Evolutionary conservation across 2,113 vertebrate genomes (phyloP).

Genomic region (Rana temporaria): DNA sequence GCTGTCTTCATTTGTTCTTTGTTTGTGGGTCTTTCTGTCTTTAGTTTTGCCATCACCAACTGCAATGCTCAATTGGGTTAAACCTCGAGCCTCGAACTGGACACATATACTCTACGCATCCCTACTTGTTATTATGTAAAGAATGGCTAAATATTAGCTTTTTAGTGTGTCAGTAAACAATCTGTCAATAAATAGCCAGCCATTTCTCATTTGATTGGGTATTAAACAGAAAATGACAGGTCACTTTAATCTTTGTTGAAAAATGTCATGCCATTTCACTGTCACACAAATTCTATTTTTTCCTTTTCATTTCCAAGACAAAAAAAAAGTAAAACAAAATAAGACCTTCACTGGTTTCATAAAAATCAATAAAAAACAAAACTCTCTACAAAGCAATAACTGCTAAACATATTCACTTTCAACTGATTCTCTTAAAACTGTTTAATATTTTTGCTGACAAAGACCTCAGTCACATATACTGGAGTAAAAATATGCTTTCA

Average conservation of each 20-base stretch:
- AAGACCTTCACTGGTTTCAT: background rate
- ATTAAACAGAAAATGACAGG: background rate
- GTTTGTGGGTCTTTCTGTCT: too few relatives aligned
- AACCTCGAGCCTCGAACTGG: too few relatives aligned
- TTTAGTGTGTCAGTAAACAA: too few relatives aligned
- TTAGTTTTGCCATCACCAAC: too few relatives aligned
- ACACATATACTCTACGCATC: too few relatives aligned
- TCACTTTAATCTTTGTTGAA: background rate
- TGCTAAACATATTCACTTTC: conserved; percentile 31
- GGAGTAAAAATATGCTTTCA: conserved; percentile 27
- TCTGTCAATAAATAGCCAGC: too few relatives aligned
- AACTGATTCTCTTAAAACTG: conserved; percentile 15
- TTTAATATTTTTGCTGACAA: conserved; percentile 44
- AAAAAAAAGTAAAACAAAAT: background rate
- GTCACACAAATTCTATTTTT: conserved; percentile 5
- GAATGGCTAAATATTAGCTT: too few relatives aligned
- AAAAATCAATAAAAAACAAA: conserved; percentile 37
- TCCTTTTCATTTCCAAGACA: background rate
- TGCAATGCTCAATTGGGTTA: too few relatives aligned
- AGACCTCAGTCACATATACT: conserved; percentile 12
- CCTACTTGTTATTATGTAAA: too few relatives aligned
- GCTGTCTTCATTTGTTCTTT: too few relatives aligned
- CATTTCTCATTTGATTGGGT: background rate
- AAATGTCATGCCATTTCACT: conserved; percentile 13
- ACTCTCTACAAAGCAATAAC: conserved; percentile 26